Evolutionary conservation across 2,797 vertebrate species (phyloP), one percentile per base, ranked within the genome.

Genomic region (Luscinia megarhynchos): DNA sequence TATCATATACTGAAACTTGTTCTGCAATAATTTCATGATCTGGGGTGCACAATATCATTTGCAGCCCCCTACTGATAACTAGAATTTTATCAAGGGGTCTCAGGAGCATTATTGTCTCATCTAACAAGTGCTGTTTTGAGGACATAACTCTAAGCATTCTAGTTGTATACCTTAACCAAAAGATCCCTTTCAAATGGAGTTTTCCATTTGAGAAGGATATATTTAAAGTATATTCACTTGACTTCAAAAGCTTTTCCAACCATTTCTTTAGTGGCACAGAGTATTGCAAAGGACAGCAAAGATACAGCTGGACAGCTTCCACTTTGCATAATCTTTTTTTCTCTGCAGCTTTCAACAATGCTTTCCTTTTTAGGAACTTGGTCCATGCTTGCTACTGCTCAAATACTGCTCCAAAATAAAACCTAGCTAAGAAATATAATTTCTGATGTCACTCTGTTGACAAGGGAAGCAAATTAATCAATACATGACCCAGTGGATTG

Each of bases 301-400:
- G 91, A 82, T 20, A 84, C 54, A 93, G 77, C 59, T 94, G 92
- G 92, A 92, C 43, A 82, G 73, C 45, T 93, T 95, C 45, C 55
- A 89, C 73, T 84, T 76, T 41, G 22, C 72, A 87, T 67, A 34
- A 88, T 85, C 78, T 23, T 89, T 84, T 90, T 34, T 81, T 67
- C 84, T 61, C 63, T 74, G 53, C 46, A 90, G 70, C 46, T 57
- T 92, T 93, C 78, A 95, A 90, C 68, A 84, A 80, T 21, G 13
- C 75, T 91, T 93, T 85, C 94, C 87, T 93, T 95, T 96, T 94
- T 73, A 88, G 94, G 95, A 91, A 96, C 89, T 83, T 45, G 51
- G 73, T 94, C 74, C 67, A 72, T 20, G 59, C 79, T 84, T 93
- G 90, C 88, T 64, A 93, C 79, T 88, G 54, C 82, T 87, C 41